phyloP scores from a whole-genome alignment of 2,888 invertebrate genomes.

The Drosophila cognata region DNA sequence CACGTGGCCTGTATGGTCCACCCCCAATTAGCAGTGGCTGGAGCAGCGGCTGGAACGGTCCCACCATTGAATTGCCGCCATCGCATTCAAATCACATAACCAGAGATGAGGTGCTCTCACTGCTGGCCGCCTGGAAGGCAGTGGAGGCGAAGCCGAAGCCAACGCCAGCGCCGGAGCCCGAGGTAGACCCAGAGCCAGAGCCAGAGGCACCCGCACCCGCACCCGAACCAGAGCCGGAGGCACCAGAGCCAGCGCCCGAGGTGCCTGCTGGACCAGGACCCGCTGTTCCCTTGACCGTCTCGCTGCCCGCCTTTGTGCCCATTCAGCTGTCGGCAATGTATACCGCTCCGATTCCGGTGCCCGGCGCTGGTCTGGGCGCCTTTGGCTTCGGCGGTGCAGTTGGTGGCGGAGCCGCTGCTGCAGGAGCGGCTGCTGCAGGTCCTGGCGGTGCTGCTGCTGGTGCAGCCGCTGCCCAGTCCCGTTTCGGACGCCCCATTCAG shows the following conservation, averaged over 20 bases:
- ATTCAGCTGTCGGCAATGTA: constrained; percentile 84
- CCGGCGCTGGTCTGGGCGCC: constrained; percentile 55
- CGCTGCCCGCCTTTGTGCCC: constrained; percentile 83
- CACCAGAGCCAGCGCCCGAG: constrained; percentile 79
- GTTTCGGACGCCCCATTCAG: constrained; percentile 8
- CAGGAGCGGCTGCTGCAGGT: constrained; percentile 21
- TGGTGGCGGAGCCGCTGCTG: constrained; percentile 14
- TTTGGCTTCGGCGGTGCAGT: constrained; percentile 31
- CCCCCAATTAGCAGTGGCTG: constrained; percentile 40
- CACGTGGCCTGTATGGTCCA: constrained; percentile 28
- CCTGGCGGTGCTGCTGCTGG: constrained; percentile 1
- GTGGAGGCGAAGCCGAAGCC: constrained; percentile 68
- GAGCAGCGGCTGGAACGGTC: constrained; percentile 52
- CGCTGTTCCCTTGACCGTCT: constrained; percentile 82
- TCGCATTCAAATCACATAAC: constrained; percentile 69
- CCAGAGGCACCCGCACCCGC: constrained; percentile 40
- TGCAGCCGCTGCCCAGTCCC: constrained; percentile 15
- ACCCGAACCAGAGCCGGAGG: constrained; percentile 83
- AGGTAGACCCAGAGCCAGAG: constrained; percentile 80
- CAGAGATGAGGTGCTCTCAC: constrained; percentile 79
- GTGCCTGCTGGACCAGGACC: constrained; percentile 81
- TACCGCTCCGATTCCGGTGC: constrained; percentile 80
- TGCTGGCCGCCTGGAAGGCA: constrained; percentile 80
- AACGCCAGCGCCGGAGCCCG: constrained; percentile 77
- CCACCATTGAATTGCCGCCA: constrained; percentile 48